Evolutionary conservation across 2,797 vertebrate species (phyloP), one percentile per base, ranked within the genome.

Genomic region (Phoebastria nigripes): DNA sequence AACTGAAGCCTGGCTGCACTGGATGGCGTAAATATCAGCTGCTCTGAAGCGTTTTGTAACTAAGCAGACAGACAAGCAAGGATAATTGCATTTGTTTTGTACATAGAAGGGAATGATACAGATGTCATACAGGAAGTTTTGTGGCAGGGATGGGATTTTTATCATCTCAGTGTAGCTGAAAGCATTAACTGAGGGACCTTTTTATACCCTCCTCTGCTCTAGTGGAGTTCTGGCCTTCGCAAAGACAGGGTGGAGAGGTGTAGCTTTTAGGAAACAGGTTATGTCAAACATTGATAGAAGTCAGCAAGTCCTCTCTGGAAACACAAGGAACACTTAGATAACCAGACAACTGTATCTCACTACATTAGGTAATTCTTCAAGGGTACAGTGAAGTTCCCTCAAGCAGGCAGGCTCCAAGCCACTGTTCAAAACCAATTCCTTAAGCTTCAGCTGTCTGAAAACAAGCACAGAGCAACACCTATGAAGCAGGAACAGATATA

Each of bases 281-380:
- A 8, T 9, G 15, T 72, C 89, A 16, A 47, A 41, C 31, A 2
- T 1, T 3, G 41, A 8, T 20, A 39, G 25, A 6, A 82, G 42
- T 29, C 87, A 72, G 29, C 41, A 29, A 28, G 41, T 62, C 51
- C 51, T 87, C 33, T 5, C 85, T 35, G 42, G 58, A 44, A 86
- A 54, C 2, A 6, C 51, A 81, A 58, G 22, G 19, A 56, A 51
- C 67, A 72, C 70, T 80, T 46, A 12, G 79, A 71, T 41, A 79
- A 79, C 8, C 74, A 79, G 82, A 61, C 74, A 55, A 46, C 26
- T 22, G 35, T 3, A 73, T 58, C 79, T 95, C 90, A 77, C 42
- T 24, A 56, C 95, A 93, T 95, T 73, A 94, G 71, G 51, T 42
- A 58, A 61, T 29, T 15, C 90, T 94, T 93, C 90, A 91, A 96